Evolutionary conservation across 2,113 vertebrate species (phyloP).

Genomic region (Nicator chloris): DNA sequence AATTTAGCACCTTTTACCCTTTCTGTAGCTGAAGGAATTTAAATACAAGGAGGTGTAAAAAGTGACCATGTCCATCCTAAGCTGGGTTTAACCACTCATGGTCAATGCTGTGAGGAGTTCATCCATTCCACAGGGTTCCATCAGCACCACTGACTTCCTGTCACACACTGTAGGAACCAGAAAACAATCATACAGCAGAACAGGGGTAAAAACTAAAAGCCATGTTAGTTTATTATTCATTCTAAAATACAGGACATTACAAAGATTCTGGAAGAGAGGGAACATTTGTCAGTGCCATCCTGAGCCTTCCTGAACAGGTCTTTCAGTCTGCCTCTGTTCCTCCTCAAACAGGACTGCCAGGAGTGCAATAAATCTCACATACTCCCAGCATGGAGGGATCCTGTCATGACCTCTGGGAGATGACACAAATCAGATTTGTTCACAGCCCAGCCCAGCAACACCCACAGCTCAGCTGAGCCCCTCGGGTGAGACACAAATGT

Average conservation of each 20-base stretch:
- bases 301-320: neutral
- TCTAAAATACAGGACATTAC: neutral
- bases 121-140: neutral
- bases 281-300: neutral
- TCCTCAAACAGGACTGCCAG: neutral
- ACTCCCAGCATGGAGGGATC: neutral
- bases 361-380: neutral
- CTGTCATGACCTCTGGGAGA: neutral
- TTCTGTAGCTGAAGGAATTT: neutral
- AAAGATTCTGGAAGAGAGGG: neutral
- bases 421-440: neutral
- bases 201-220: neutral
- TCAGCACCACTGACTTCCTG: neutral
- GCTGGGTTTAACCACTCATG: neutral
- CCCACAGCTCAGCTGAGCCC: neutral
- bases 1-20: neutral
- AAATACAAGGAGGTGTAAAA: neutral
- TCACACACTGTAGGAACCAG: neutral
- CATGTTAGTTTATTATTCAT: neutral
- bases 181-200: neutral
- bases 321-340: neutral
- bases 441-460: neutral
- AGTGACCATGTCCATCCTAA: neutral
- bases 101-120: neutral
- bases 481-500: rapidly evolving